Percentiles rank a stretch among this genome's conserved stretches.
Conservation (phyloP, 2,797 vertebrate species). For the Coluber constrictor region DNA sequence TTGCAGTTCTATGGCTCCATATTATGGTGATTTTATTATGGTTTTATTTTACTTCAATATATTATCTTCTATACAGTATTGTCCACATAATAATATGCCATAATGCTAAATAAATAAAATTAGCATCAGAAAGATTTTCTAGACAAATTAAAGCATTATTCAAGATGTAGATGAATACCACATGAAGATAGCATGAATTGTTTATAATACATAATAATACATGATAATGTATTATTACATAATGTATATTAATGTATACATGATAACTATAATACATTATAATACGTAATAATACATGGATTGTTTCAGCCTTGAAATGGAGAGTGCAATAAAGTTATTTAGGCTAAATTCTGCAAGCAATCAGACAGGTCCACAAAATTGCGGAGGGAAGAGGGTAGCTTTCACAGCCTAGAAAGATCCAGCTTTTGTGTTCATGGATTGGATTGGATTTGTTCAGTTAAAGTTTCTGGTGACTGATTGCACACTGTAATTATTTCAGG, state of each 20-base stretch:
- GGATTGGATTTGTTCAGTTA: neutral
- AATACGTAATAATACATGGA: too few relatives aligned
- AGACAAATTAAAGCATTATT: neutral
- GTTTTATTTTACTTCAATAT: too few relatives aligned
- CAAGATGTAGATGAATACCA: neutral
- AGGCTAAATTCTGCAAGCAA: neutral
- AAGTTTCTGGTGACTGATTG: constrained; percentile 11
- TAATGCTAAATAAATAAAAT: neutral
- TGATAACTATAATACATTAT: too few relatives aligned
- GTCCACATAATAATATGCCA: too few relatives aligned
- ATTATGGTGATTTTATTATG: too few relatives aligned
- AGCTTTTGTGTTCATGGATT: constrained; percentile 5
- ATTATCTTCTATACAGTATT: too few relatives aligned
- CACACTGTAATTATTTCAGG: neutral
- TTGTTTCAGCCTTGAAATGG: neutral
- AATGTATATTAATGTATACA: too few relatives aligned
- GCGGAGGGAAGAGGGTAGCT: neutral
- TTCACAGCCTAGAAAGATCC: neutral
- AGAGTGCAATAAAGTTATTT: neutral
- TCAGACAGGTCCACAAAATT: neutral
- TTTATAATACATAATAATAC: too few relatives aligned
- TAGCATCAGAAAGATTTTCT: neutral
- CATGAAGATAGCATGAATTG: neutral
- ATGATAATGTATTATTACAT: too few relatives aligned
- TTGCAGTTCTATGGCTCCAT: too few relatives aligned